Conservation (phyloP, 2,113 vertebrate genomes). For the Psophia crepitans region DNA sequence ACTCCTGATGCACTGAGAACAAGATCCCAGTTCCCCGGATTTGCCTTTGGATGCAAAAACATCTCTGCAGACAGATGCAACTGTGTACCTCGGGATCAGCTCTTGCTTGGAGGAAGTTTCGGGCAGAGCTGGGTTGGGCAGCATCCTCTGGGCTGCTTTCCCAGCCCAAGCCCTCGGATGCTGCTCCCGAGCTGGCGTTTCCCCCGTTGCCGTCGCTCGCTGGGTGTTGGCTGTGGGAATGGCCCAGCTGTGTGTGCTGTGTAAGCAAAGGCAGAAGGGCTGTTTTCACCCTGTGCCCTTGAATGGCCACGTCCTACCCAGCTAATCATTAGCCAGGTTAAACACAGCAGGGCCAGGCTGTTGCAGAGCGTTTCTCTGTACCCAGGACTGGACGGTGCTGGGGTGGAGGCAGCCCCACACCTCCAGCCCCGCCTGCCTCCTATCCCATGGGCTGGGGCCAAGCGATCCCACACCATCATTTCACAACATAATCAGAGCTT, state of each 20-base stretch:
- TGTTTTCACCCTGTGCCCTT: constrained; percentile 36
- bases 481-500: neutral
- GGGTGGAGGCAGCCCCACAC: neutral
- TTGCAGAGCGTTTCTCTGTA: neutral
- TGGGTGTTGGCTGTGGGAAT: neutral
- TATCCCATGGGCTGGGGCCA: neutral
- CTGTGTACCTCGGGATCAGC: neutral
- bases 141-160: neutral
- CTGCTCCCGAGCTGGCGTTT: neutral
- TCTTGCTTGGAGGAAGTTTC: neutral
- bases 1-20: neutral
- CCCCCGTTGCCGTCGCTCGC: neutral
- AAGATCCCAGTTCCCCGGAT: neutral
- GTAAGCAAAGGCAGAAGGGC: constrained; percentile 50
- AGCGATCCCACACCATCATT: neutral
- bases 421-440: neutral
- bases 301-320: constrained; percentile 1
- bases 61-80: neutral
- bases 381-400: neutral
- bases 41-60: neutral
- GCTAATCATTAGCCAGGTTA: constrained; percentile 48
- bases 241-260: constrained; percentile 43
- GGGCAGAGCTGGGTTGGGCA: neutral
- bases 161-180: neutral
- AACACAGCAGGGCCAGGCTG: neutral